These are phyloP conservation scores for Noturus placidus DNA, from an alignment of 2,113 vertebrate species.

Conservation along the genomic window DNA sequence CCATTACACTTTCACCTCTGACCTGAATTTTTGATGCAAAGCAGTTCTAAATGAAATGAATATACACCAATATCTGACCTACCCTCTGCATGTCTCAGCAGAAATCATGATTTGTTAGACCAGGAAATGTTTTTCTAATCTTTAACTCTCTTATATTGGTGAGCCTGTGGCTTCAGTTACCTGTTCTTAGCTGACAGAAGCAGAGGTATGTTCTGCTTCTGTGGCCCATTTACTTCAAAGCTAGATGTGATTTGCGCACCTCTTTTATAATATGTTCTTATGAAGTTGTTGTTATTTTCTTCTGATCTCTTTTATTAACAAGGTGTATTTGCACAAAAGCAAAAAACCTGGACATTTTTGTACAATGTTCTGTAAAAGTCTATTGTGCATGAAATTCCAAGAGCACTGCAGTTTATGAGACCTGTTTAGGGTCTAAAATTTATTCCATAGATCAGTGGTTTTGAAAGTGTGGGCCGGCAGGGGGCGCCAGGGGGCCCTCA, in stretches of 20 bases:
- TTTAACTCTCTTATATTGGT: neutral
- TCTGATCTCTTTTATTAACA: neutral
- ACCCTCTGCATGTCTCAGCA: neutral
- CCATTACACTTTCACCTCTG: neutral
- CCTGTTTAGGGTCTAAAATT: neutral
- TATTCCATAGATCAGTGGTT: neutral
- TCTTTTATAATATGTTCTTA: neutral
- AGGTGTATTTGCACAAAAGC: neutral
- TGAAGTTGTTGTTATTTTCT: neutral
- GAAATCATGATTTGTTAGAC: neutral
- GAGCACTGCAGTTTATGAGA: neutral
- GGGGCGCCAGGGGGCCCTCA: no score
- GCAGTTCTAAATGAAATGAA: neutral
- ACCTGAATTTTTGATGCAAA: neutral
- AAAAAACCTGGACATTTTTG: neutral
- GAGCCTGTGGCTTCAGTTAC: neutral
- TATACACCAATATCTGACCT: neutral
- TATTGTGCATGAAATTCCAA: neutral
- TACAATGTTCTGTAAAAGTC: neutral
- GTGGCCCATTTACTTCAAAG: neutral
- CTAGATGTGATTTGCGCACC: neutral
- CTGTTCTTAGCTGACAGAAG: neutral
- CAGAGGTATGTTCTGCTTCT: neutral
- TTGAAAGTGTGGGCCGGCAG: no score
- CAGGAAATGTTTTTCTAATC: neutral